Base-by-base conservation (phyloP, 2,888 invertebrate genomes). In the Leucoma salicis region DNA sequence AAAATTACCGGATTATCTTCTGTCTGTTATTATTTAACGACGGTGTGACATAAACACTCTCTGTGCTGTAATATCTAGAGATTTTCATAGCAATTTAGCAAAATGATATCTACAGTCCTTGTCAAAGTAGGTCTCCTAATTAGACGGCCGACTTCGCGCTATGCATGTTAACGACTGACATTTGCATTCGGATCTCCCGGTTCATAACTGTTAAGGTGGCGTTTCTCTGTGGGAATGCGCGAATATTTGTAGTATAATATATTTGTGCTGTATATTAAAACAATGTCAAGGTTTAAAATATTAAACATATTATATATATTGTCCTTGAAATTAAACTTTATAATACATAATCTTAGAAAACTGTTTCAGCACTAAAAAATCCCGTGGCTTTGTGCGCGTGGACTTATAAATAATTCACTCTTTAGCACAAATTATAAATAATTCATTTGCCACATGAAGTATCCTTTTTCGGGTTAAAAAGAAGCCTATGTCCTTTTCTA, bases 161-260 rank as follows among this genome's bases (percentile, higher is more conserved):
- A 85, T 87, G 86, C 88, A 87, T 87, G 85, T 74, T 84, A 87
- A 88, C 77, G 78, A 85, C 71, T 82, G 81, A 78, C 84, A 88
- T 89, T 89, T 89, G 88, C 88, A 88, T 87, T 79, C 56, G 67
- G 53, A 67, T 66, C 63, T 63, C 62, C 59, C 61, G 56, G 56
- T 59, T 63, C 42, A 50, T 47, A 51, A 18, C 35, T 43, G 31
- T 44, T 48, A 46, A 68, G 57, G 67, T 31, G 39, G 14, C 34
- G 43, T 66, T 52, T 47, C 46, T 37, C 38, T 48, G 27, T 3
- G 34, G 5, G 8, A 13, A 13, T 7, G 8, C 13, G 7, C 14
- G 29, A 13, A 13, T 11, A 28, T 2, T 12, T 28, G 3, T 28
- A 28, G 2, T 29, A 13, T 13, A 2, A 27, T 10, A 3, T 21